A percentile compares a stretch with the other conserved stretches of the same genome.
phyloP scores from a whole-genome alignment of 2,797 vertebrate genomes.

The Coregonus ussuriensis region DNA sequence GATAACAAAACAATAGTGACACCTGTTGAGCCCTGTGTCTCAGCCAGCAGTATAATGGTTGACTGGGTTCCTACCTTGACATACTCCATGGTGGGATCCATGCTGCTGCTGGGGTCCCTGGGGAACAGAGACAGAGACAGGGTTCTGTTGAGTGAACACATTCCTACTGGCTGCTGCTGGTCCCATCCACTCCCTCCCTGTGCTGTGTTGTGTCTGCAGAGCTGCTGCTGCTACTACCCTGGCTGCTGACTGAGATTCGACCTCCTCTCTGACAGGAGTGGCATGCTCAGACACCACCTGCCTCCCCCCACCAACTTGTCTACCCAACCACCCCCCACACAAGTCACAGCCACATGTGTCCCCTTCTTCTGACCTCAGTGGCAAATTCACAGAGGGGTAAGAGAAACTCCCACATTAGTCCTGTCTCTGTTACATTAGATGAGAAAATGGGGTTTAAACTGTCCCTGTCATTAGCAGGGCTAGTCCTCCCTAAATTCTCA shows the following conservation, averaged over 20 bases:
- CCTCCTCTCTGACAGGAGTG: neutral
- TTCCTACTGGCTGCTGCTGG: conserved; percentile 14
- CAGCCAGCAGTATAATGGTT: neutral
- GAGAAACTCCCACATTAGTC: neutral
- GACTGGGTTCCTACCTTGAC: conserved; percentile 82
- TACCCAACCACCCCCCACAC: conserved; percentile 9
- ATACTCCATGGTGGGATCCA: conserved; percentile 80
- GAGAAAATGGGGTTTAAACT: neutral
- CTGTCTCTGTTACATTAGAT: neutral
- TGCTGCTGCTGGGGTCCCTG: conserved; percentile 72
- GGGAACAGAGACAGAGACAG: conserved; percentile 53
- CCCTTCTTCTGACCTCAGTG: conserved; percentile 4
- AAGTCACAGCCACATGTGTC: conserved; percentile 10
- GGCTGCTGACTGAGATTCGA: neutral
- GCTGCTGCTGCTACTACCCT: neutral
- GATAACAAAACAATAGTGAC: neutral
- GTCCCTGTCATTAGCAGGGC: neutral
- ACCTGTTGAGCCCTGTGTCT: neutral
- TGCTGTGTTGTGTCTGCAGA: neutral
- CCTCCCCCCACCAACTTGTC: neutral
- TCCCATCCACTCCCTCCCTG: neutral
- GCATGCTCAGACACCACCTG: neutral
- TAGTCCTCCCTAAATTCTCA: neutral
- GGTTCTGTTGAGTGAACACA: conserved; percentile 50
- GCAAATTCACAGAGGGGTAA: conserved; percentile 2